Evolutionary conservation across 2,113 vertebrate species (phyloP).

Genomic region (Ailuropoda melanoleuca): DNA sequence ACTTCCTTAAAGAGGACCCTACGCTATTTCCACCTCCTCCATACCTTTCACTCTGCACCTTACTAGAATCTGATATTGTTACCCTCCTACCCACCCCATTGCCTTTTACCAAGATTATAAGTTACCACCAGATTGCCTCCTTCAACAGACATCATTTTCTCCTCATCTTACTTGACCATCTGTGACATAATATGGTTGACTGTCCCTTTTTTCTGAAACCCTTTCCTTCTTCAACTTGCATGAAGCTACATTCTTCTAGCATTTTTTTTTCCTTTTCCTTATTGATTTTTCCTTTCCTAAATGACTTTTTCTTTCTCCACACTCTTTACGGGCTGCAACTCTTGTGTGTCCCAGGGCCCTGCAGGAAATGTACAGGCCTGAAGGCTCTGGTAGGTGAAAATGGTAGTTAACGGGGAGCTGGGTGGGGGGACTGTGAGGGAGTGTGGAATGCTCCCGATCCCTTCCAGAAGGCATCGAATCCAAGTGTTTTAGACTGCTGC

Average conservation of each 20-base stretch:
- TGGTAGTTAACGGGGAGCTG: not conserved
- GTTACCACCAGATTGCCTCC: not conserved
- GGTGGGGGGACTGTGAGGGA: no score
- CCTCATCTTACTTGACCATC: slow-evolving; percentile 18
- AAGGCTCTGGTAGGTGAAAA: not conserved
- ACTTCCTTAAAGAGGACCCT: not conserved
- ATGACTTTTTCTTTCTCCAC: not conserved
- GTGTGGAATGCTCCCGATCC: not conserved
- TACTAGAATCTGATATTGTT: not conserved
- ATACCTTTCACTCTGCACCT: not conserved
- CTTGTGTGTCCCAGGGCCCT: fast-evolving
- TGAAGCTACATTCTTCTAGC: not conserved
- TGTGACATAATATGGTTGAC: not conserved
- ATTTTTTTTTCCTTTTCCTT: not conserved
- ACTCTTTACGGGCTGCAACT: not conserved
- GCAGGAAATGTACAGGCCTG: not conserved
- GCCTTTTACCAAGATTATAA: not conserved
- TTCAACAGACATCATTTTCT: not conserved
- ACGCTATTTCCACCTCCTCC: not conserved
- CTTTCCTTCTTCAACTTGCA: not conserved
- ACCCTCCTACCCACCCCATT: not conserved
- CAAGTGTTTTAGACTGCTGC: not conserved
- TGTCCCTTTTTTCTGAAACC: not conserved
- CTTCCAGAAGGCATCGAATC: not conserved
- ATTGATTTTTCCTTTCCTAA: not conserved